phyloP scores from a whole-genome alignment of 2,797 vertebrate species.

The Sternarchorhynchus goeldii region DNA sequence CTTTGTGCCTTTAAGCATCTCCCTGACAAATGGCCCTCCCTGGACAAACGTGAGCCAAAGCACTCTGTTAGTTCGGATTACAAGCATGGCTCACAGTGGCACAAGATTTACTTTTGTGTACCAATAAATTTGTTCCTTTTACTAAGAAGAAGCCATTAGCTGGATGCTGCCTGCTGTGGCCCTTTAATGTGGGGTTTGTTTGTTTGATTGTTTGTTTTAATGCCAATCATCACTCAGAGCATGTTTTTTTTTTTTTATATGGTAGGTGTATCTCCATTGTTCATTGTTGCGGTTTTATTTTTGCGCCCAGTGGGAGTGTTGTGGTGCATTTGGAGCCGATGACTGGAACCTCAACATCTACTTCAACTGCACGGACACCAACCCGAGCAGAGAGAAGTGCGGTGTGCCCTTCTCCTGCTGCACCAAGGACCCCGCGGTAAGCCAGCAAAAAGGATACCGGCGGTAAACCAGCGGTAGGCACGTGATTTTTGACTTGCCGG shows the following conservation, averaged over 20 bases:
- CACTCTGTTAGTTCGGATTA: conserved; percentile 1
- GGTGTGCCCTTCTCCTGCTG: conserved; percentile 98
- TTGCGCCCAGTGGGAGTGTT: conserved; percentile 91
- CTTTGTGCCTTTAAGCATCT: conserved; percentile 7
- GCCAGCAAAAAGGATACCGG: conserved; percentile 35
- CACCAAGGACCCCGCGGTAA: conserved; percentile 96
- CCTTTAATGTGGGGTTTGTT: not conserved
- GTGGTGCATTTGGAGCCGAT: conserved; percentile 93
- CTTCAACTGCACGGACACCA: conserved; percentile 98
- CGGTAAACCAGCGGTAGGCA: no score
- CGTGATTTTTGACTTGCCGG: no score
- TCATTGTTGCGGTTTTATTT: conserved; percentile 19
- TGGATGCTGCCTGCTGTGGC: not conserved
- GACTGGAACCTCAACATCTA: conserved; percentile 99
- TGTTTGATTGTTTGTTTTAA: not conserved
- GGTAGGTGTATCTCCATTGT: not conserved
- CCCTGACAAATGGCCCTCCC: conserved; percentile 23
- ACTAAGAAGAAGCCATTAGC: no score
- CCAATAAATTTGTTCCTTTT: no score
- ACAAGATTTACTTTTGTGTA: not conserved
- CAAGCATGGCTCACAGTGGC: not conserved
- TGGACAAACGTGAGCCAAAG: conserved; percentile 42
- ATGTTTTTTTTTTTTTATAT: not conserved
- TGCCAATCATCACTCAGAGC: no score
- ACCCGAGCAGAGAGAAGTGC: conserved; percentile 94